A percentile compares a stretch with the other conserved stretches of the same genome.
These are phyloP conservation scores for Ginglymostoma cirratum DNA, from an alignment of 2,113 vertebrate species.

Conservation along the genomic window DNA sequence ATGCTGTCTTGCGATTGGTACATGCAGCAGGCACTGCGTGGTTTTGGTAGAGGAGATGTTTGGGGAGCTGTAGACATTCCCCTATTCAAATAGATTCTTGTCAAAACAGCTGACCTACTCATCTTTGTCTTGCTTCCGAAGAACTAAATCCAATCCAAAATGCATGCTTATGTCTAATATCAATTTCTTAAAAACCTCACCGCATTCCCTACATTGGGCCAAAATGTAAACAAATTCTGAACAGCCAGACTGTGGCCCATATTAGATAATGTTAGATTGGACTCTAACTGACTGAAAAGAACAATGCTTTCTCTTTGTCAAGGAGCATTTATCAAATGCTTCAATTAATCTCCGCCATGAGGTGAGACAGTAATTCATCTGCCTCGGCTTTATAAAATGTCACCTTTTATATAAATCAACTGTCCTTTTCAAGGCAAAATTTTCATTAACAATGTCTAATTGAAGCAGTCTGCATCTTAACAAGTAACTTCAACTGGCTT, in stretches of 20 bases:
- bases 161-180: background rate
- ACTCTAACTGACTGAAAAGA: background rate
- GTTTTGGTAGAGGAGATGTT: background rate
- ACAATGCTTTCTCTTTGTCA: background rate
- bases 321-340: background rate
- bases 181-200: background rate
- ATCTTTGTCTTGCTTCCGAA: background rate
- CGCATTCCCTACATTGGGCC: background rate
- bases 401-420: conserved; percentile 24
- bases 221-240: background rate
- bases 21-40: no score
- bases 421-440: conserved; percentile 18
- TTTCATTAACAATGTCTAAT: conserved; percentile 5
- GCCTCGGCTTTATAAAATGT: conserved; percentile 3
- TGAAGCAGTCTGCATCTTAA: background rate
- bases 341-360: background rate
- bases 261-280: background rate
- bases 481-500: background rate
- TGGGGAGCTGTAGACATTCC: background rate
- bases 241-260: background rate
- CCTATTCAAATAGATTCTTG: background rate
- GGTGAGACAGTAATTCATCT: background rate
- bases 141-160: background rate
- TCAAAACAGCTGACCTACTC: background rate
- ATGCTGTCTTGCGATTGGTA: no score